Base-by-base conservation (phyloP, 2,888 invertebrate species). In the Brachyopa scutellaris region DNA sequence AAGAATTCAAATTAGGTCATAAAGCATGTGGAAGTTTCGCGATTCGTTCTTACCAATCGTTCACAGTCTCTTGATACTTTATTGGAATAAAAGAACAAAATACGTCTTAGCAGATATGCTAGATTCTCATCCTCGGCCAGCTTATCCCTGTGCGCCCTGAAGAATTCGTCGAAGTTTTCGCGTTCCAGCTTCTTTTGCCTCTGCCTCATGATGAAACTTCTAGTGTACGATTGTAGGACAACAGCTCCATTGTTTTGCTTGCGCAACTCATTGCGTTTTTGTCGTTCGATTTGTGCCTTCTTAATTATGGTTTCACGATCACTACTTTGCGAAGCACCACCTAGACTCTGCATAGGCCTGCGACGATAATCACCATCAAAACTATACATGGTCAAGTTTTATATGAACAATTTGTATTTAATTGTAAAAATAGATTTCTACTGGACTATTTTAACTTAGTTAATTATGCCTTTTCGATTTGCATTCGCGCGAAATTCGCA, bases 281-380 rank as follows among this genome's bases (percentile, higher is more conserved):
- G 93, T 84, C 98, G 93, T 91, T 97, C 97, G 87, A 94, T 93
- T 87, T 97, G 97, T 45, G 96, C 95, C 88, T 95, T 95, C 70
- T 94, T 93, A 83, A 98, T 92, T 55, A 90, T 87, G 2, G 89
- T 89, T 87, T 96, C 95, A 73, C 93, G 91, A 87, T 93, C 92
- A 83, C 92, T 92, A 84, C 92, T 94, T 84, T 95, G 93, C 87
- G 96, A 96, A n/a, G 95, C 95, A 74, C 98, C 98, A 77, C 97
- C 95, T 85, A 98, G 92, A 90, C 96, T 97, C 91, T 98, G 98
- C 87, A 95, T 93, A 6, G 98, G 98, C 90, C 93, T 95, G 55
- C 95, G 93, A 87, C 96, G 93, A 89, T 95, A 96, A 89, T 97
- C 95, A 67, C 98, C 98, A 90, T 98, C 97, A 89, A 98, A 98